phyloP scores from a whole-genome alignment of 1,140 invertebrate genomes.

The honey bee (Apis mellifera) region DNA sequence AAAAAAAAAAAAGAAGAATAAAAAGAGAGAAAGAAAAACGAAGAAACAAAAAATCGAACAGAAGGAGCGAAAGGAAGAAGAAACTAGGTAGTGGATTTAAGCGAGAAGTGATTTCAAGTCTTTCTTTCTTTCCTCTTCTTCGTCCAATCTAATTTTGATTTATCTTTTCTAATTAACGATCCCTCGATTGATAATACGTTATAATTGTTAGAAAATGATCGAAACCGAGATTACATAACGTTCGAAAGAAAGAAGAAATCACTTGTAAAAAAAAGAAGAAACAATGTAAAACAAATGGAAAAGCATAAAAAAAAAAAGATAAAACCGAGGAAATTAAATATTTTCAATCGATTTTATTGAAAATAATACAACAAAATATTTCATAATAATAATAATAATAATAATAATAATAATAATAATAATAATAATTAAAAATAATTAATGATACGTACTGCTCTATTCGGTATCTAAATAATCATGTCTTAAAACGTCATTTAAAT shows the following conservation, averaged over 20 bases:
- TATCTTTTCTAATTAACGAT: too few relatives aligned
- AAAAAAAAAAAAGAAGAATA: neutral
- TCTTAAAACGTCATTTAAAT: conserved; percentile 80
- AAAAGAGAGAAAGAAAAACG: neutral
- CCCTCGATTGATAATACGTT: too few relatives aligned
- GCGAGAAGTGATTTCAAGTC: conserved; percentile 39
- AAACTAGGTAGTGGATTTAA: conserved; percentile 25
- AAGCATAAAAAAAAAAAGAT: conserved; percentile 54
- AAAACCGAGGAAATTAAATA: conserved; percentile 69
- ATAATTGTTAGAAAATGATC: neutral
- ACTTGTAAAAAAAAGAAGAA: conserved; percentile 1
- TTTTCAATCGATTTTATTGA: conserved; percentile 82
- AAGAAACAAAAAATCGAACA: neutral
- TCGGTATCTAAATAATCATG: conserved; percentile 80
- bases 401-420: conserved; percentile 73
- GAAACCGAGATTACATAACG: neutral
- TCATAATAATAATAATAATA: conserved; percentile 77
- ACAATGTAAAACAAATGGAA: conserved; percentile 35
- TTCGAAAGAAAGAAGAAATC: conserved; percentile 47
- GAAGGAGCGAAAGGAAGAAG: neutral
- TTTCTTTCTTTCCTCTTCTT: conserved; percentile 6
- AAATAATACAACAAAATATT: conserved; percentile 83
- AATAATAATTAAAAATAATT: conserved; percentile 79
- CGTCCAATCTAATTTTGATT: neutral
- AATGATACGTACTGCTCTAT: conserved; percentile 80